Evolutionary conservation across 2,888 invertebrate genomes (phyloP), one percentile per base, ranked within the genome.

Genomic region (Sarcophaga rosellei): DNA sequence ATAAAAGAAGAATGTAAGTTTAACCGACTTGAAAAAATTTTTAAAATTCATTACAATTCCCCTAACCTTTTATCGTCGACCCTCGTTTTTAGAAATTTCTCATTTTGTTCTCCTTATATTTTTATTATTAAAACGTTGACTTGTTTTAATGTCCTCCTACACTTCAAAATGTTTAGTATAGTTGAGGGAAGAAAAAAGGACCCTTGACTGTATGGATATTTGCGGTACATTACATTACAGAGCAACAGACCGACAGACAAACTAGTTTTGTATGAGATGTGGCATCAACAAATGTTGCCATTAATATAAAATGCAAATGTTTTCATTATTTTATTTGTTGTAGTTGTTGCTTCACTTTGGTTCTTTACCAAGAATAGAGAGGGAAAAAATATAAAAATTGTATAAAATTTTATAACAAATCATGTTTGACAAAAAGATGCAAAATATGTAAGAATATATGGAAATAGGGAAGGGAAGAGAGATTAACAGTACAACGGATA

Each of bases 251-350:
- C 35, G 35, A 10, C 10, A 35, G 35, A 35, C 35, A 35, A 35
- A 35, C 35, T 20, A 53, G 20, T 66, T 53, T 53, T 53, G 1
- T 53, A 12, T 78, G 72, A 74, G 72, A 74, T 65, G 47, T 80
- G 70, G 70, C 65, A 59, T 23, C 91, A 91, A 90, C 91, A 91
- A 90, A 91, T 90, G 91, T 91, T 91, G 89, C 90, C 90, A 89
- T 90, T 90, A 91, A 91, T 90, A 91, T 91, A 91, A 90, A 91
- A 90, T 90, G 91, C 89, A 90, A 90, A 90, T 90, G 17, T 79
- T 74, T 68, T 59, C 45, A 47, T 81, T 66, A 47, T 63, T 70
- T 63, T 65, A 72, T 70, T 44, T 35, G 35, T 35, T 35, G 35
- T 35, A 8, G 35, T 2, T 62, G n/a, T 20, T 70, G 61, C 75